These are phyloP conservation scores for Enteromius treurensis DNA, from an alignment of 2,797 vertebrate species.

Conservation along the genomic window DNA sequence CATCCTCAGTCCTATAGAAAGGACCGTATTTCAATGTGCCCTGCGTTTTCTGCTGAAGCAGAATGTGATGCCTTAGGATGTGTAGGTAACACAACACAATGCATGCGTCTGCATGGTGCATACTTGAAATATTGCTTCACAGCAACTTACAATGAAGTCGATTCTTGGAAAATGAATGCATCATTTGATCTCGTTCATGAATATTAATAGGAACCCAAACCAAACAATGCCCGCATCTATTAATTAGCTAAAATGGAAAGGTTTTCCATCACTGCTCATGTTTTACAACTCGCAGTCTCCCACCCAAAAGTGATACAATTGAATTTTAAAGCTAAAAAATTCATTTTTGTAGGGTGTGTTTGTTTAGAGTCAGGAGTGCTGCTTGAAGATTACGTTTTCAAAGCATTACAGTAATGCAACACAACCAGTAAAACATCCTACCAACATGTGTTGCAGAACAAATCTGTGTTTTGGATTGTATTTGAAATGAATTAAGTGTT, in stretches of 20 bases:
- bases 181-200: slow-evolving; percentile 49
- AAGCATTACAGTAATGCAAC: background rate
- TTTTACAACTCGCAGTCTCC: background rate
- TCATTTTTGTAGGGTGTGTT: background rate
- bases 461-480: background rate
- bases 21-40: slow-evolving; percentile 70
- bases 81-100: slow-evolving; percentile 73
- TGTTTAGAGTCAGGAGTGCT: background rate
- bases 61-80: slow-evolving; percentile 64
- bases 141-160: slow-evolving; percentile 45
- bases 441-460: background rate
- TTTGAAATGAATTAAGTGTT: background rate
- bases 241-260: slow-evolving; percentile 44
- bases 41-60: slow-evolving; percentile 69
- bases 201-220: slow-evolving; percentile 21
- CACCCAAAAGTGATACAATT: background rate
- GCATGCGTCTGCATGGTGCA: slow-evolving; percentile 67
- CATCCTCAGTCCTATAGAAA: slow-evolving; percentile 68
- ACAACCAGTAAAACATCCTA: background rate
- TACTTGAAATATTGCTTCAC: slow-evolving; percentile 51
- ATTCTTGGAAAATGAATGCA: slow-evolving; percentile 43
- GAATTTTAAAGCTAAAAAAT: background rate
- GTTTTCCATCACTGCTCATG: background rate
- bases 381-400: background rate
- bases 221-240: background rate